These are phyloP conservation scores for Pseudois nayaur DNA, from an alignment of 2,113 vertebrate genomes.

Conservation along the genomic window DNA sequence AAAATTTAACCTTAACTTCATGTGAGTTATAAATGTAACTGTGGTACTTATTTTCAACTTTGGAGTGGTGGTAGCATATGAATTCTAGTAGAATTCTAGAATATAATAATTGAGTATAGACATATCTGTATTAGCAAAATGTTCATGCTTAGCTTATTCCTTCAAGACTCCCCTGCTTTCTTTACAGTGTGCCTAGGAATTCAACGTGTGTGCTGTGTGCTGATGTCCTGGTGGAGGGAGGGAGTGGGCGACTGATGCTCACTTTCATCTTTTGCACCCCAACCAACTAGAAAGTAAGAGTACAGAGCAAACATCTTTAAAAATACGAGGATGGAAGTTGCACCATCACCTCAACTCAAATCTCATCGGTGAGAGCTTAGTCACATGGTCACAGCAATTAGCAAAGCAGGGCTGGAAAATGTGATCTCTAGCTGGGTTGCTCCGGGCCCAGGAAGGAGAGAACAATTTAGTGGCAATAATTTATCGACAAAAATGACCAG, in stretches of 20 bases:
- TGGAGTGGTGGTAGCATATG: background rate
- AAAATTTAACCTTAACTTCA: background rate
- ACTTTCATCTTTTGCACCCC: background rate
- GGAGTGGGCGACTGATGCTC: background rate
- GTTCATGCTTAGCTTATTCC: background rate
- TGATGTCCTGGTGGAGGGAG: no score
- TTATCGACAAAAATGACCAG: background rate
- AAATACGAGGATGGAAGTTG: background rate
- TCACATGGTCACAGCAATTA: background rate
- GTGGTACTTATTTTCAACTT: background rate
- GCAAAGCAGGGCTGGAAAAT: background rate
- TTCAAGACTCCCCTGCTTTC: no score
- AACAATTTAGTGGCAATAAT: background rate
- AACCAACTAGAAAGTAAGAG: background rate
- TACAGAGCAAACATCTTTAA: background rate
- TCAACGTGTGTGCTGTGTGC: background rate
- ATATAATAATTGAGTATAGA: background rate
- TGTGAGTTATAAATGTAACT: background rate
- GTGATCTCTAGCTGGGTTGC: background rate
- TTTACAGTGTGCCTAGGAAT: background rate
- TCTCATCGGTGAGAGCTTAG: background rate
- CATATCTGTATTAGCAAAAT: background rate
- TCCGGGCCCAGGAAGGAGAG: background rate
- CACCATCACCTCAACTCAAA: background rate
- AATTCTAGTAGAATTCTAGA: background rate